phyloP scores from a whole-genome alignment of 2,888 invertebrate genomes.

The Ommatoiulus sabulosus region DNA sequence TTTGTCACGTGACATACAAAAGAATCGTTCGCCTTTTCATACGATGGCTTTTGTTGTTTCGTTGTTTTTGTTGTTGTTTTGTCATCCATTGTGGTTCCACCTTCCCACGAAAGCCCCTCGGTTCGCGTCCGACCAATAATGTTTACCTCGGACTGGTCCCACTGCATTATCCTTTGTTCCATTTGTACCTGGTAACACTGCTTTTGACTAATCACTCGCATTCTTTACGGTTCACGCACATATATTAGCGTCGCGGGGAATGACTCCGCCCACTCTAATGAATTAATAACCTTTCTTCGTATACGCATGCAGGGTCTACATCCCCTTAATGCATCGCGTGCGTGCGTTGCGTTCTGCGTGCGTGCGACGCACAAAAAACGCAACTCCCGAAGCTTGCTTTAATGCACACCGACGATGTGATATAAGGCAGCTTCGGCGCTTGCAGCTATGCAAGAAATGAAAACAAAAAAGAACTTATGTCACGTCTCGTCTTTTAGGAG shows the following conservation, averaged over 20 bases:
- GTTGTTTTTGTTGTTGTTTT: constrained; percentile 30
- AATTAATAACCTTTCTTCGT: constrained; percentile 14
- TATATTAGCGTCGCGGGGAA: constrained; percentile 15
- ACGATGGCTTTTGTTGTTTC: neutral
- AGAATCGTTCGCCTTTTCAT: neutral
- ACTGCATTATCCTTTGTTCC: neutral
- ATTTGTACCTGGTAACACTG: constrained; percentile 36
- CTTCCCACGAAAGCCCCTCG: constrained; percentile 47
- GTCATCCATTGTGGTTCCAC: constrained; percentile 20
- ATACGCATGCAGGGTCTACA: neutral
- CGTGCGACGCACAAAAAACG: too few relatives aligned
- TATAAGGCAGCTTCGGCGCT: too few relatives aligned
- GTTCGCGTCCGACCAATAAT: constrained; percentile 45
- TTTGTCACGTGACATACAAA: constrained; percentile 52
- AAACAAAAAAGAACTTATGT: too few relatives aligned
- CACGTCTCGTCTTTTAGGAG: too few relatives aligned
- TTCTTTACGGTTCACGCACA: constrained; percentile 43
- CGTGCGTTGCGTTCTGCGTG: neutral
- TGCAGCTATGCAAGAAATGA: too few relatives aligned
- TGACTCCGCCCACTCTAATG: constrained; percentile 40
- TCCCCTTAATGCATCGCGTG: neutral
- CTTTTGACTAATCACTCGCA: constrained; percentile 43
- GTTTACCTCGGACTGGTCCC: constrained; percentile 19
- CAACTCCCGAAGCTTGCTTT: too few relatives aligned
- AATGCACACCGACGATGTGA: too few relatives aligned